These are phyloP conservation scores for Lumbricus terrestris DNA, from an alignment of 2,888 invertebrate genomes.

Conservation along the genomic window DNA sequence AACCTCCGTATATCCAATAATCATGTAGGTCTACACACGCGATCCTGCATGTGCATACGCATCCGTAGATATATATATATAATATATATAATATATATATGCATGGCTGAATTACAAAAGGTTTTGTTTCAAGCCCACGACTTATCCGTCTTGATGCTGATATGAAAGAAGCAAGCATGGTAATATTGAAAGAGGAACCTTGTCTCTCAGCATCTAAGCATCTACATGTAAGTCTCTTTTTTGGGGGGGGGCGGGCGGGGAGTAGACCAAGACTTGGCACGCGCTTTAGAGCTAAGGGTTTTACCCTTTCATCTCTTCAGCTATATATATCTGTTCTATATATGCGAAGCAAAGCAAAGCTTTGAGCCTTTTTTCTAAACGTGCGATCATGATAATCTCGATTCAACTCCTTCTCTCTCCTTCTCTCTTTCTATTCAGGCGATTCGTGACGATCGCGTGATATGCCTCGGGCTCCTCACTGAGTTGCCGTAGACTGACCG, in stretches of 20 bases:
- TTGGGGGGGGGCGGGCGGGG: too few species aligned
- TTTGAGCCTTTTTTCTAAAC: neutral
- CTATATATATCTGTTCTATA: neutral
- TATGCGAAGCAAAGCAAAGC: neutral
- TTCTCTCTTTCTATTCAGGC: neutral
- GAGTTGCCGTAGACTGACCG: neutral
- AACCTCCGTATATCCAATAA: neutral
- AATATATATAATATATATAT: too few species aligned
- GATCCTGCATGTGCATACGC: neutral
- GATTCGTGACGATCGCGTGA: neutral
- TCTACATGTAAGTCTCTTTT: too few species aligned
- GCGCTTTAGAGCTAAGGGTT: neutral
- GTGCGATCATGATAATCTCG: slow-evolving; percentile 3
- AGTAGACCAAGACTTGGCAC: neutral
- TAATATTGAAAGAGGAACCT: neutral
- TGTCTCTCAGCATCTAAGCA: neutral
- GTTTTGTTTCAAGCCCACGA: neutral
- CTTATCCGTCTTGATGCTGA: neutral
- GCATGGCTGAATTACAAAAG: neutral
- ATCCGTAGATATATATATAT: too few species aligned
- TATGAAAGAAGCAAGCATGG: neutral
- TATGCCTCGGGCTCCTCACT: neutral
- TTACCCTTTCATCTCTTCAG: neutral
- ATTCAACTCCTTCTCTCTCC: neutral
- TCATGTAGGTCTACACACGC: neutral